Conservation (phyloP, 1,140 invertebrate genomes). For the Homalodisca vitripennis region DNA sequence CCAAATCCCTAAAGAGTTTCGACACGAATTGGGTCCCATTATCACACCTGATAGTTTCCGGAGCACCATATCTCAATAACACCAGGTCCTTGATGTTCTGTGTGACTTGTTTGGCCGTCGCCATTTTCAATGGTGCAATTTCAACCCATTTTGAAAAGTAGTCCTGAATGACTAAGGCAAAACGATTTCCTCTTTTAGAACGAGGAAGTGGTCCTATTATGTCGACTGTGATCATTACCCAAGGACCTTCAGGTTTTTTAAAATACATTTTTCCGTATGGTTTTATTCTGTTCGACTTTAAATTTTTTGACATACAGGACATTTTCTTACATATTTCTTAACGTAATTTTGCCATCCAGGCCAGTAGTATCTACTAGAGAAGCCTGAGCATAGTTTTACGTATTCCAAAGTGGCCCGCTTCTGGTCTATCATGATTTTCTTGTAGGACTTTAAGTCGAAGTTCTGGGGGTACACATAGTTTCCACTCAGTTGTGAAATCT, state of each 20-base stretch:
- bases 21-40: constrained; percentile 18
- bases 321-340: constrained; percentile 36
- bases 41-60: constrained; percentile 11
- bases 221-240: constrained; percentile 46
- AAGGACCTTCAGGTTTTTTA: constrained; percentile 40
- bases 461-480: constrained; percentile 40
- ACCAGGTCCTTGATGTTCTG: not conserved
- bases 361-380: constrained; percentile 41
- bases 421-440: constrained; percentile 40
- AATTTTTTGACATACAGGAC: constrained; percentile 41
- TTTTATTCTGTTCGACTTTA: constrained; percentile 43
- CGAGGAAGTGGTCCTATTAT: constrained; percentile 48
- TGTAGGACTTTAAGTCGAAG: constrained; percentile 33
- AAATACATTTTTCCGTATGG: constrained; percentile 44
- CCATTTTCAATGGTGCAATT: constrained; percentile 38
- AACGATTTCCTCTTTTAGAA: constrained; percentile 43
- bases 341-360: constrained; percentile 42
- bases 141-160: constrained; percentile 48
- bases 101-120: constrained; percentile 6
- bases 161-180: constrained; percentile 47
- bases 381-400: constrained; percentile 41
- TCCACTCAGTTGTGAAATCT: constrained; percentile 38
- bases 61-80: constrained; percentile 20
- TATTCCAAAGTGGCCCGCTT: constrained; percentile 39
- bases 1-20: constrained; percentile 1